Evolutionary conservation across 2,888 invertebrate genomes (phyloP).

Genomic region (Drosophila neotestacea): DNA sequence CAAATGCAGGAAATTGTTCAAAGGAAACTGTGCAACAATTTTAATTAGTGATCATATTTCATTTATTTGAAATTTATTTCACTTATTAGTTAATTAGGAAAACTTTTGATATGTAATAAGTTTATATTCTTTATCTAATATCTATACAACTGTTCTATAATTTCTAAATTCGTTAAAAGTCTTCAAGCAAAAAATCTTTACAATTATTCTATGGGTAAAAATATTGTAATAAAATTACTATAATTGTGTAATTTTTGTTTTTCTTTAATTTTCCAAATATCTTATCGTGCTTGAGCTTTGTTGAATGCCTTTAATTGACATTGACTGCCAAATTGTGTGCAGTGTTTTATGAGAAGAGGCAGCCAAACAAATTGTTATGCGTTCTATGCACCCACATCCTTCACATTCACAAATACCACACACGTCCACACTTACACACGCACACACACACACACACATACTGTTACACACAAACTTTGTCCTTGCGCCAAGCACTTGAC

Average conservation of each 20-base stretch:
- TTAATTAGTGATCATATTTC: no score
- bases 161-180: no score
- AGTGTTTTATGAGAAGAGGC: conserved; percentile 33
- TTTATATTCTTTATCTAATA: no score
- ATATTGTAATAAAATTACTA: no score
- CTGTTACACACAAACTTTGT: conserved; percentile 13
- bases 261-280: neutral
- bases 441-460: neutral
- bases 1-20: neutral
- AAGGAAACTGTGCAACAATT: no score
- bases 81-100: no score
- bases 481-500: conserved; percentile 69
- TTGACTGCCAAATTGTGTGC: conserved; percentile 20
- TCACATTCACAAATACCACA: conserved; percentile 42
- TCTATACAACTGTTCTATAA: no score
- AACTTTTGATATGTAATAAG: no score
- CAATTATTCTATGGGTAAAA: no score
- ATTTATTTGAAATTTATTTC: no score
- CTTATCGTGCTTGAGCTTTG: neutral
- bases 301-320: conserved; percentile 1
- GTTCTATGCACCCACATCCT: conserved; percentile 44
- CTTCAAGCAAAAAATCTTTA: no score
- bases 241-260: neutral
- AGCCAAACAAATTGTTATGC: conserved; percentile 58
- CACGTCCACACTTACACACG: conserved; percentile 20